Base-by-base conservation (phyloP, 2,797 vertebrate species). In the Pelodytes ibericus region DNA sequence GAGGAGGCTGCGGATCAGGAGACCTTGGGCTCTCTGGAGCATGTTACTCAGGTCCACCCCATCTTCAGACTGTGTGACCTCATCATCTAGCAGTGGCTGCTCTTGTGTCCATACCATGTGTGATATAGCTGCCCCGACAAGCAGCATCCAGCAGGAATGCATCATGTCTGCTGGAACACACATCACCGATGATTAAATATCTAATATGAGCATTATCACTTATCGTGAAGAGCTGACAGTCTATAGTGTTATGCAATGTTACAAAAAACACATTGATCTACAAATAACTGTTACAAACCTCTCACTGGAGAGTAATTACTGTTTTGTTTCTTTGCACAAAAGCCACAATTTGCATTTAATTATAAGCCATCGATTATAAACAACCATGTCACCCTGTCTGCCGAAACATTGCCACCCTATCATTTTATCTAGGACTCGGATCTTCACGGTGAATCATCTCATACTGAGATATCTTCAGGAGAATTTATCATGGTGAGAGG, bases 1-100 rank as follows among this genome's bases (percentile, higher is more conserved):
- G 41, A 95, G 87, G 36, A 93, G 85, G 61, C 92, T 93, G 18
- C 87, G 87, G 29, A 96, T 67, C 79, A 94, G 81, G 27, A 94
- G 83, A 36, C 78, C 91, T 71, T 94, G 89, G 2, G 93, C 89
- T 86, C 86, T 89, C 86, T 92, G 90, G 33, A 94, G 84, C 58
- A 93, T 88, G 80, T 93, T 89, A 71, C 90, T 89, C 68, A 93
- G 83, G 71, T 85, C 84, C 62, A 77, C 84, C 9, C 79, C 82
- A 69, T 90, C 87, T 58, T 22, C 75, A 4, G 63, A 4, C 5
- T 22, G n/a, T 0, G 79, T 80, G 53, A 92, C 89, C 0, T 86
- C 87, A 33, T 89, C 91, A 6, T 89, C 85, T 64, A 88, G 86
- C 81, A 93, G 77, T 58, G 84, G 82, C 71, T 94, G 93, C 79